phyloP scores from a whole-genome alignment of 2,797 vertebrate genomes.

The Myiotriccus ornatus region DNA sequence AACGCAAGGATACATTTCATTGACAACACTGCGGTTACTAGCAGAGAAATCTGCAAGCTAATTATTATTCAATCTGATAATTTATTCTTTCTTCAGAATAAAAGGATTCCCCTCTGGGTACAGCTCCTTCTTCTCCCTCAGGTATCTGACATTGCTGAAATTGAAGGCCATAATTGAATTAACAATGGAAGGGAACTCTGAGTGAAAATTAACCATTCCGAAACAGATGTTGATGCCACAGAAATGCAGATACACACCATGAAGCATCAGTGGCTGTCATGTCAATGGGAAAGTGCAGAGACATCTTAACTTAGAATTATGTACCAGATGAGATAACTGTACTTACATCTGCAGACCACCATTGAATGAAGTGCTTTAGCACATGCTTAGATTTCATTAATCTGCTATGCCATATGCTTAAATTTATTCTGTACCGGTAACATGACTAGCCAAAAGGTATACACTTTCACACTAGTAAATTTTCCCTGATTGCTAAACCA shows the following conservation, averaged over 20 bases:
- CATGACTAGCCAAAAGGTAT: neutral
- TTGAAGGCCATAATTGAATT: slow-evolving; percentile 32
- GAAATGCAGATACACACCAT: neutral
- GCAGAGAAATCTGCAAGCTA: neutral
- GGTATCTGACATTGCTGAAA: neutral
- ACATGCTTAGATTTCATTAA: neutral
- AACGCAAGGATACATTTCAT: neutral
- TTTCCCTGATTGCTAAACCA: neutral
- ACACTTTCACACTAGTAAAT: neutral
- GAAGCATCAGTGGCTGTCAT: neutral
- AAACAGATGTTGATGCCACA: slow-evolving; percentile 18
- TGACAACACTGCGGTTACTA: neutral
- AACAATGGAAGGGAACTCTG: neutral
- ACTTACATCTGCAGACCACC: neutral
- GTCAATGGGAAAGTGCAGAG: neutral
- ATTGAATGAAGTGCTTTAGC: neutral
- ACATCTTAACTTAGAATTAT: slow-evolving; percentile 1
- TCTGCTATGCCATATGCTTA: neutral
- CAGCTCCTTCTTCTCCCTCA: slow-evolving; percentile 13
- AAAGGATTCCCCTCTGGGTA: neutral
- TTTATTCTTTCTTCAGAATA: slow-evolving; percentile 16
- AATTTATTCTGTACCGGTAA: neutral
- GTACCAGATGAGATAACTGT: neutral
- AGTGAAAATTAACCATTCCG: slow-evolving; percentile 15
- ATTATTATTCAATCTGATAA: slow-evolving; percentile 20